These are phyloP conservation scores for Drosophila monieri DNA, from an alignment of 2,888 invertebrate genomes.

Conservation along the genomic window DNA sequence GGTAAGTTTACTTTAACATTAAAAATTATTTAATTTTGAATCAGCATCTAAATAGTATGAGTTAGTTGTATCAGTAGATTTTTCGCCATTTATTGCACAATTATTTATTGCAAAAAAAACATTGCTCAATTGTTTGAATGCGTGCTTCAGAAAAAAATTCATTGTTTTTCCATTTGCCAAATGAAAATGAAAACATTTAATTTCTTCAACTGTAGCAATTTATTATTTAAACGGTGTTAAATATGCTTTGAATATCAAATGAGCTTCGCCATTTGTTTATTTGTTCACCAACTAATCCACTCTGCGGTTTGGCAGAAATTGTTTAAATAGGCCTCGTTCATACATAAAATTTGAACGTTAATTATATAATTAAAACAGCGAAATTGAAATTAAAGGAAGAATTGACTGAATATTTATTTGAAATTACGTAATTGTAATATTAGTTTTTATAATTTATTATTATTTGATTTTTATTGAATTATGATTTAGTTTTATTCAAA, in stretches of 20 bases:
- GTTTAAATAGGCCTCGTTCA: not conserved
- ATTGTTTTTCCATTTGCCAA: conserved; percentile 3
- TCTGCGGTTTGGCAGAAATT: conserved; percentile 20
- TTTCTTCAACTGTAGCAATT: conserved; percentile 12
- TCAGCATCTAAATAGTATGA: not conserved
- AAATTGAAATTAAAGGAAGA: not conserved
- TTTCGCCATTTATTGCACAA: not conserved
- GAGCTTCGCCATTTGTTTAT: conserved; percentile 12
- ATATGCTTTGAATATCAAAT: conserved; percentile 4
- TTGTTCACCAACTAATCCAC: conserved; percentile 25
- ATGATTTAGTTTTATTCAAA: conserved; percentile 52
- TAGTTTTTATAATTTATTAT: conserved; percentile 10
- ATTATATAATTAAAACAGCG: conserved; percentile 37
- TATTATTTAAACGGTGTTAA: conserved; percentile 16
- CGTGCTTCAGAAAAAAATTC: conserved; percentile 25
- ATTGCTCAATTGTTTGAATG: conserved; percentile 67
- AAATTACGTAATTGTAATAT: conserved; percentile 24
- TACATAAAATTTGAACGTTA: conserved; percentile 6
- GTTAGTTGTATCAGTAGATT: too few relatives aligned
- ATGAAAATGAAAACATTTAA: conserved; percentile 18
- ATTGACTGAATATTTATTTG: not conserved
- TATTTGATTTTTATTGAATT: not conserved
- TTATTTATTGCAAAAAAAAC: too few relatives aligned
- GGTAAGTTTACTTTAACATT: not conserved
- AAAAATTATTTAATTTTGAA: not conserved